A percentile compares a stretch with the other conserved stretches of the same genome.
phyloP scores from a whole-genome alignment of 2,888 invertebrate genomes.

The Ashinkailepas kermadecensis region DNA sequence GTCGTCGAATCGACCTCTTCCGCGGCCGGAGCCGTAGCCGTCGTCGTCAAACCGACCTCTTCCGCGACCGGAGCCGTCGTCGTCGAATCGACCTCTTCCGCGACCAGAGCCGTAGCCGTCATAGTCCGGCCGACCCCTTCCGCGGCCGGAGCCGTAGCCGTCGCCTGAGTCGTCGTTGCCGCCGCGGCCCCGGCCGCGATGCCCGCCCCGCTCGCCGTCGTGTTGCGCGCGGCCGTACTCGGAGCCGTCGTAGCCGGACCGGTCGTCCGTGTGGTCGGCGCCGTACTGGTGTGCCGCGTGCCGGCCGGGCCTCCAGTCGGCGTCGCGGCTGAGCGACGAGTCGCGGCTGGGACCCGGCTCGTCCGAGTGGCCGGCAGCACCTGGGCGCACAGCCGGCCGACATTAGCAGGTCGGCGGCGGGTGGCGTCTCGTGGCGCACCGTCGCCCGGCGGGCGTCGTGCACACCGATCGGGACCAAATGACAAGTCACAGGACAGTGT shows the following conservation, averaged over 20 bases:
- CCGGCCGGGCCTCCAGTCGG: neutral
- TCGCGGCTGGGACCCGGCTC: too few relatives aligned
- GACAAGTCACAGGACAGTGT: too few relatives aligned
- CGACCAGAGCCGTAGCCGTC: too few relatives aligned
- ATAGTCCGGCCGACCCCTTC: neutral
- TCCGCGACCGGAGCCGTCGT: neutral
- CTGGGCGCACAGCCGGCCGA: too few relatives aligned
- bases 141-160: neutral
- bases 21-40: slow-evolving; percentile 10
- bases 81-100: too few relatives aligned
- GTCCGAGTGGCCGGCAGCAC: too few relatives aligned
- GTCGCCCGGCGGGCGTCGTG: too few relatives aligned
- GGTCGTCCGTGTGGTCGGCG: neutral
- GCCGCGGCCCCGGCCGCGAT: neutral
- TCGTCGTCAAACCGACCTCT: neutral
- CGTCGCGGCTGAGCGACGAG: neutral
- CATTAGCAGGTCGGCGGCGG: too few relatives aligned
- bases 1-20: slow-evolving; percentile 23
- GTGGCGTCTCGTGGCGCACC: too few relatives aligned
- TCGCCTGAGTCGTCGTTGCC: neutral
- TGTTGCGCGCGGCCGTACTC: neutral
- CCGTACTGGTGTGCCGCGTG: neutral
- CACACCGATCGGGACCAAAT: too few relatives aligned
- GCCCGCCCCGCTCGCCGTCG: neutral
- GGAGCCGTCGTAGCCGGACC: neutral